Evolutionary conservation across 1,140 invertebrate genomes (phyloP).

Genomic region (Apis cerana): DNA sequence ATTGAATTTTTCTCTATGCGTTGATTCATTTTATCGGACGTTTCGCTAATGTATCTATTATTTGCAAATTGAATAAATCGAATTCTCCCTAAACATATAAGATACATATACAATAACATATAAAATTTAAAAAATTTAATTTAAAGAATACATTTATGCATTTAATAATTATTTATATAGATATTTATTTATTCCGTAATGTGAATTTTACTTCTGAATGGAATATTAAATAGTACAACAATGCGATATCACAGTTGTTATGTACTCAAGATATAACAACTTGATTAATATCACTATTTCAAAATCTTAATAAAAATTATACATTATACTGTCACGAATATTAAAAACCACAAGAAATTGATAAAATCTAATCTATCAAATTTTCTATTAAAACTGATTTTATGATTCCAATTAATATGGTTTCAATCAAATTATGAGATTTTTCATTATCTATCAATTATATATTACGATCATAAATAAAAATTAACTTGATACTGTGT

Average conservation of each 20-base stretch:
- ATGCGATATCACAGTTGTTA: conserved; percentile 40
- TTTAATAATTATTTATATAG: neutral
- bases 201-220: conserved; percentile 44
- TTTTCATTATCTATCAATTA: conserved; percentile 8
- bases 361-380: conserved; percentile 17
- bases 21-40: conserved; percentile 31
- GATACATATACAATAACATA: neutral
- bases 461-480: conserved; percentile 59
- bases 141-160: neutral
- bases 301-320: conserved; percentile 37
- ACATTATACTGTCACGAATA: conserved; percentile 38
- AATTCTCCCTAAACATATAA: neutral
- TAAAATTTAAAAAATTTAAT: neutral
- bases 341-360: conserved; percentile 54
- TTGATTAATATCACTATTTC: conserved; percentile 44
- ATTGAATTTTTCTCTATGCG: conserved; percentile 61
- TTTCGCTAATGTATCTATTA: neutral
- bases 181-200: neutral
- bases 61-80: conserved; percentile 1
- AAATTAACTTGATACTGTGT: conserved; percentile 44
- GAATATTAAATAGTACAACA: conserved; percentile 60
- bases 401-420: too few species aligned
- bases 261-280: conserved; percentile 41
- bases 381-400: conserved; percentile 56
- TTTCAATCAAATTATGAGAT: conserved; percentile 43